phyloP scores from a whole-genome alignment of 2,888 invertebrate species.

The Lithophane ornitopus region DNA sequence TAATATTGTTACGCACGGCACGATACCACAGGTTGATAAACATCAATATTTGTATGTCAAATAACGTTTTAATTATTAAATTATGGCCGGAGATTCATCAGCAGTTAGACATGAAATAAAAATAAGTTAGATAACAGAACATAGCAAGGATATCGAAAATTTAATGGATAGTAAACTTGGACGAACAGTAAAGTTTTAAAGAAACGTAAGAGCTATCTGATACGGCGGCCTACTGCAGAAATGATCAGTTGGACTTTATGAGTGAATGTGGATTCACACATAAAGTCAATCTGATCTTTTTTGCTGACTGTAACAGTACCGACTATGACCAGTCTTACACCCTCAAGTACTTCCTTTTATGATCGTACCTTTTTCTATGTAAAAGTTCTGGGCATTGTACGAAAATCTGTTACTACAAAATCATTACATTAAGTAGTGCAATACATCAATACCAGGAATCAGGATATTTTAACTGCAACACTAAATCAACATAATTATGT shows the following conservation, averaged over 20 bases:
- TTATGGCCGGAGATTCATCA: slow-evolving; percentile 19
- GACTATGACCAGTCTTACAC: slow-evolving; percentile 11
- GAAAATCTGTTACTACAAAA: background rate
- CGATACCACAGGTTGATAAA: slow-evolving; percentile 52
- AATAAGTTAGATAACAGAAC: slow-evolving; percentile 18
- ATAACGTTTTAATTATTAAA: slow-evolving; percentile 12
- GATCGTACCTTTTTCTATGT: slow-evolving; percentile 16
- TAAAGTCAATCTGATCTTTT: slow-evolving; percentile 42
- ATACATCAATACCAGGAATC: background rate
- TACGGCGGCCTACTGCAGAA: slow-evolving; percentile 16
- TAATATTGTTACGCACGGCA: slow-evolving; percentile 46
- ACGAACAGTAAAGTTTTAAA: slow-evolving; percentile 48
- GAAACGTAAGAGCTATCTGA: slow-evolving; percentile 29
- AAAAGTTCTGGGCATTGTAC: background rate
- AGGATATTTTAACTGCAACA: background rate
- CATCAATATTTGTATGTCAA: slow-evolving; percentile 33
- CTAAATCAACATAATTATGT: background rate
- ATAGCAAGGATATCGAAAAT: slow-evolving; percentile 5
- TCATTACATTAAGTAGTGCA: background rate
- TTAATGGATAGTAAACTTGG: slow-evolving; percentile 25
- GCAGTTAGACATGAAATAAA: slow-evolving; percentile 10
- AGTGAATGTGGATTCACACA: slow-evolving; percentile 14
- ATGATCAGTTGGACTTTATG: too few species aligned
- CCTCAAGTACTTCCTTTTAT: slow-evolving; percentile 20
- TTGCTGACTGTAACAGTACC: slow-evolving; percentile 32